Base-by-base conservation (phyloP, 2,797 vertebrate species). In the Pangasius krempfi region DNA sequence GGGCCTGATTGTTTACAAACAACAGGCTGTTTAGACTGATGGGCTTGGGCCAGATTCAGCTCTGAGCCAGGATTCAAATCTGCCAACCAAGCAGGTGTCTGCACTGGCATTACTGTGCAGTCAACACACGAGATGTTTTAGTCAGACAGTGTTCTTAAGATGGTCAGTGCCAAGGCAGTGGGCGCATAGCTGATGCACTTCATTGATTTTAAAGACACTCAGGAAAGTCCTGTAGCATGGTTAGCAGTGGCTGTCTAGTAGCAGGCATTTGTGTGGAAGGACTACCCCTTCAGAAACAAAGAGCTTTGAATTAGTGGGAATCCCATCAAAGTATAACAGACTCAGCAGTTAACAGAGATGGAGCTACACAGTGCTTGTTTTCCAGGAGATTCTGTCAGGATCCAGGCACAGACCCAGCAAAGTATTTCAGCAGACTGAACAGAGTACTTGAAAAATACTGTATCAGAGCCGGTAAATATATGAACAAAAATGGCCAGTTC, bases 41-140 rank as follows among this genome's bases (percentile, higher is more conserved):
- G 18, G 44, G 22, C 33, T 73, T 8, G 10, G 22, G 72, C 72
- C 72, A 73, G 37, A 25, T 44, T 44, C 37, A 44, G 18, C 25
- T 52, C 47, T 8, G 75, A 52, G 73, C 25, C 75, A 78, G 14
- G 27, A 78, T 30, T 54, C 14, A 18, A 18, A 54, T 33, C 50
- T 54, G 50, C 16, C 76, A 79, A 30, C 16, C 47, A 54, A 79
- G n/a, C 76, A 18, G 3, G 6, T 79, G 47, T 54, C 50, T 18
- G 47, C 76, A 79, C 76, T 54, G 50, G n/a, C 14, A 54, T 79
- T 54, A 79, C n/a, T 79, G 50, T 79, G 50, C 76, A 30, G n/a
- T 79, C 27, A 54, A 54, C 14, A 27, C 40, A 44, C 12, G 4
- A 22, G 20, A 25, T 25, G 50, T 54, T 54, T 78, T 50, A 78